Evolutionary conservation across 2,888 invertebrate species (phyloP).

Genomic region (Drosophila merina): DNA sequence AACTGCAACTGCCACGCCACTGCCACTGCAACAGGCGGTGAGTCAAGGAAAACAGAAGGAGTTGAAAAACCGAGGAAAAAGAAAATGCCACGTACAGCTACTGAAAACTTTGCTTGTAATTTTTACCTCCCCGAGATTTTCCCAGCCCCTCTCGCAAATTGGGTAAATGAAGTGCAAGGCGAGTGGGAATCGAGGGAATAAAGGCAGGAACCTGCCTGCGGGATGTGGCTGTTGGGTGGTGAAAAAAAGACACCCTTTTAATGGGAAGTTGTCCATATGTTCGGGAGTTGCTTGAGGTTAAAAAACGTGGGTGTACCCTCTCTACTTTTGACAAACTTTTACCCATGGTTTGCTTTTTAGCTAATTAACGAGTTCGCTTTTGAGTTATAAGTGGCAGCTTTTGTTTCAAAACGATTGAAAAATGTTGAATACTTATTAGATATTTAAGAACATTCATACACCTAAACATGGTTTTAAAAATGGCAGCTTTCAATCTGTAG

Average conservation of each 20-base stretch:
- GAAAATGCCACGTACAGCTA: slow-evolving; percentile 23
- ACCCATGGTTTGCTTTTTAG: not conserved
- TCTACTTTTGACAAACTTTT: not conserved
- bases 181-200: slow-evolving; percentile 35
- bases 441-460: no score
- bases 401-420: not conserved
- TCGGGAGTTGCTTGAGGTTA: slow-evolving; percentile 5
- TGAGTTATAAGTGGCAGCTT: slow-evolving; percentile 1
- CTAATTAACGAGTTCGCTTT: not conserved
- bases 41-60: slow-evolving; percentile 10
- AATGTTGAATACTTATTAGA: not conserved
- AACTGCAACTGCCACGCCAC: slow-evolving; percentile 63
- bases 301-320: no score
- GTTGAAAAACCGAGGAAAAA: slow-evolving; percentile 30
- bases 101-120: slow-evolving; percentile 40
- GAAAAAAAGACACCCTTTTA: slow-evolving; percentile 31
- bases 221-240: slow-evolving; percentile 1
- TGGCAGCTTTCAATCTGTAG: not conserved
- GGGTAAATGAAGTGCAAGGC: slow-evolving; percentile 71
- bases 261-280: slow-evolving; percentile 40
- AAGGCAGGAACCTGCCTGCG: slow-evolving; percentile 16
- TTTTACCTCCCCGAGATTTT: slow-evolving; percentile 12
- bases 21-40: slow-evolving; percentile 59
- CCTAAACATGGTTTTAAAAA: no score
- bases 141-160: slow-evolving; percentile 42